Evolutionary conservation across 2,797 vertebrate genomes (phyloP).

Genomic region (Sebastes umbrosus): DNA sequence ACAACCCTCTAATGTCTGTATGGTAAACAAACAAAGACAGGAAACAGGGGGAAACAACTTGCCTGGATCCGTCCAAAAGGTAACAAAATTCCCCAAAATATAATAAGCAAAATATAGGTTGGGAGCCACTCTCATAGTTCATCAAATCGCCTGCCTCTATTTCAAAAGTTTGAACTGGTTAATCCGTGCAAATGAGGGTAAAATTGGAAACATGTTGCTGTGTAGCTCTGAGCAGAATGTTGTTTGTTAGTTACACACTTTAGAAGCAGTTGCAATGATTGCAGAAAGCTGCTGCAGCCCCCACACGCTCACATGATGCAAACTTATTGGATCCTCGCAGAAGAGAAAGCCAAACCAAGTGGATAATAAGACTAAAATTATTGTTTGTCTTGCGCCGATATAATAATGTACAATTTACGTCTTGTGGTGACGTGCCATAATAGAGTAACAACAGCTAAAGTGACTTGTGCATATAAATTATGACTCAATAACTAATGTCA

Average conservation of each 20-base stretch:
- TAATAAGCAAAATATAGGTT: not conserved
- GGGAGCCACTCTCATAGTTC: not conserved
- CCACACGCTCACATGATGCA: slow-evolving; percentile 7
- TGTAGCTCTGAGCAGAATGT: not conserved
- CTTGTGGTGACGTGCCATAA: not conserved
- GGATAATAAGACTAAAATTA: not conserved
- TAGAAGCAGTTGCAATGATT: not conserved
- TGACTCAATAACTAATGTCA: not conserved
- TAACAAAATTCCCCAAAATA: not conserved
- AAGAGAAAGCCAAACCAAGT: not conserved
- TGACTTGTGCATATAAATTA: not conserved
- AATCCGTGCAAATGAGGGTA: slow-evolving; percentile 4
- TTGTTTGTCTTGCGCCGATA: not conserved
- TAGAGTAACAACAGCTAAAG: not conserved
- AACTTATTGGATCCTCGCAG: not conserved
- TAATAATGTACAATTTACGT: not conserved
- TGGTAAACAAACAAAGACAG: not conserved
- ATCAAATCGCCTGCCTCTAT: not conserved
- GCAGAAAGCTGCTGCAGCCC: not conserved
- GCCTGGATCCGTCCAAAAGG: not conserved
- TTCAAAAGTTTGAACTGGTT: not conserved
- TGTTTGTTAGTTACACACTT: not conserved
- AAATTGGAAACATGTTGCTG: not conserved
- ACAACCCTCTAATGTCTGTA: not conserved
- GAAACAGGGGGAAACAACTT: not conserved